Conservation (phyloP, 2,797 vertebrate genomes). For the Pantherophis vulpinus region DNA sequence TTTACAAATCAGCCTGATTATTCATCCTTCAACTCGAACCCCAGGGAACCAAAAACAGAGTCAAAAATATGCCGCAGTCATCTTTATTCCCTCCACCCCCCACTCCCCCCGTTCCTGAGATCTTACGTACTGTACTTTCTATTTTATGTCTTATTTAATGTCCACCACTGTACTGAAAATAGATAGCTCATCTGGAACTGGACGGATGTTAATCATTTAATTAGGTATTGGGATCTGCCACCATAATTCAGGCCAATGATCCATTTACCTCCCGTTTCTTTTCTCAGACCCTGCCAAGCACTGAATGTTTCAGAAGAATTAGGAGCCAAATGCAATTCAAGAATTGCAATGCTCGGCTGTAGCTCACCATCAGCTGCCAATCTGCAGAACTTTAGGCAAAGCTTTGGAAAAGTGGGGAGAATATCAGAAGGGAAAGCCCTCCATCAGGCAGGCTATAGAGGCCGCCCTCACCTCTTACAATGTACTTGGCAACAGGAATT, state of each 20-base stretch:
- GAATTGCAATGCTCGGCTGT: not conserved
- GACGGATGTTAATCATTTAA: not conserved
- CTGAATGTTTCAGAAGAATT: not conserved
- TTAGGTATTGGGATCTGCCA: constrained; percentile 8
- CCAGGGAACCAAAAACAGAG: not conserved
- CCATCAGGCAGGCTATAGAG: not conserved
- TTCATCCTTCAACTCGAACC: not conserved
- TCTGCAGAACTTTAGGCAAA: not conserved
- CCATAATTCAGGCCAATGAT: constrained; percentile 22
- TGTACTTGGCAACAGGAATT: not conserved
- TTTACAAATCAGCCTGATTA: not conserved
- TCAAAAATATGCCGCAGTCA: not conserved
- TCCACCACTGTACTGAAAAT: constrained; percentile 1
- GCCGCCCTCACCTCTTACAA: not conserved
- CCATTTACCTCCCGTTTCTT: constrained; percentile 6
- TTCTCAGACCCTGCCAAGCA: constrained; percentile 14
- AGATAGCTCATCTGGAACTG: constrained; percentile 9
- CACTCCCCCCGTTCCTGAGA: not conserved
- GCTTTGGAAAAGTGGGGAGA: not conserved
- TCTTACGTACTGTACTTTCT: not conserved
- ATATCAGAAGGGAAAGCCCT: not conserved
- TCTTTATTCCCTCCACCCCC: not conserved
- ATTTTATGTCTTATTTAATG: constrained; percentile 2
- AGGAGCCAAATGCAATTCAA: constrained; percentile 15
- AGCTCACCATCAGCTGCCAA: not conserved